A percentile compares a stretch with the other conserved stretches of the same genome.
phyloP scores from a whole-genome alignment of 53 echinoderm and acorn worm species.

The Actinopyga echinites region DNA sequence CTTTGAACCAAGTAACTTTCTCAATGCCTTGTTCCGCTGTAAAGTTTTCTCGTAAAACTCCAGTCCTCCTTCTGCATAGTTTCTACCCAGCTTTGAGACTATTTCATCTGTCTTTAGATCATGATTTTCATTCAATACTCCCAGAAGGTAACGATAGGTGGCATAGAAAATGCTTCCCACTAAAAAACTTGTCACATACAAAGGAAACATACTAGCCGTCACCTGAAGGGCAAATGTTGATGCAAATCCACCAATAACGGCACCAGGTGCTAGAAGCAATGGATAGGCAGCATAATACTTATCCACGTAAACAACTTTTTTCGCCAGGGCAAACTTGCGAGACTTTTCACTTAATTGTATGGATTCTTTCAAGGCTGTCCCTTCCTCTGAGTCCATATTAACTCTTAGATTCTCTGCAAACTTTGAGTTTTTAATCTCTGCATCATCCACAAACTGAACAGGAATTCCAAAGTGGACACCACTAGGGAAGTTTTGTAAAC shows the following conservation, averaged over 20 bases:
- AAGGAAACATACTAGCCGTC: constrained; percentile 50
- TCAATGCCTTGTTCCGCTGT: constrained; percentile 72
- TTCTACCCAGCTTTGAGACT: constrained; percentile 59
- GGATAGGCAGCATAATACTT: constrained; percentile 57
- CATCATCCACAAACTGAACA: constrained; percentile 52
- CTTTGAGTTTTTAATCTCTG: constrained; percentile 48
- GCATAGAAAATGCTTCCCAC: constrained; percentile 53
- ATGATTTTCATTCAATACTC: constrained; percentile 63
- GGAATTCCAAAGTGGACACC: constrained; percentile 88
- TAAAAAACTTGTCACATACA: constrained; percentile 38
- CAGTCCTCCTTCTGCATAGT: constrained; percentile 73
- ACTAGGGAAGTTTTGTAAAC: constrained; percentile 73
- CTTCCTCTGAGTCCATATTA: constrained; percentile 72
- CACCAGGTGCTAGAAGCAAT: constrained; percentile 66
- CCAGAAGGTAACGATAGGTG: constrained; percentile 63
- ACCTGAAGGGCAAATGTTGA: constrained; percentile 57
- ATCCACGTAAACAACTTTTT: constrained; percentile 55
- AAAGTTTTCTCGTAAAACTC: constrained; percentile 82
- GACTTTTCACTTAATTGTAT: constrained; percentile 65
- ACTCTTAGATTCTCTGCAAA: constrained; percentile 62
- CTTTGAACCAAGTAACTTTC: constrained; percentile 67
- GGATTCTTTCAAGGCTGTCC: constrained; percentile 56
- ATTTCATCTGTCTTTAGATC: constrained; percentile 68
- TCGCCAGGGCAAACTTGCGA: constrained; percentile 77
- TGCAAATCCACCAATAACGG: constrained; percentile 55